A percentile compares a stretch with the other conserved stretches of the same genome.
Evolutionary conservation across 2,888 invertebrate genomes (phyloP).

Genomic region (Epistrophella euchroma): DNA sequence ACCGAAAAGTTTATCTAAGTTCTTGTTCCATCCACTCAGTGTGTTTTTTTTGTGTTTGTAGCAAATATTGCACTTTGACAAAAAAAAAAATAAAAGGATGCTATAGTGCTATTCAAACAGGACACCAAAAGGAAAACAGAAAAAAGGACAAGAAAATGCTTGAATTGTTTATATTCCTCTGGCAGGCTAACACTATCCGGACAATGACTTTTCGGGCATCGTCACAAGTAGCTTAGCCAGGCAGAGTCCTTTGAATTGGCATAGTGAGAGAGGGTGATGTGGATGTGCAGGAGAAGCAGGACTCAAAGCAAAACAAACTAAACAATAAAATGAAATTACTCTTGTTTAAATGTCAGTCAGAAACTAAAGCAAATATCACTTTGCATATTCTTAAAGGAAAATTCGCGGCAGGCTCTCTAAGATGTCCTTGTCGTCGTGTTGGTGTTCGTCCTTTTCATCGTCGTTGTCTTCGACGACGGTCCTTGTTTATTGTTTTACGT

Average conservation of each 20-base stretch:
- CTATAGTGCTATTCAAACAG: constrained; percentile 54
- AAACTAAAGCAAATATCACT: constrained; percentile 70
- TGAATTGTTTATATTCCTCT: constrained; percentile 66
- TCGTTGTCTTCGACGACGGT: not conserved
- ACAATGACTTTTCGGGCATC: constrained; percentile 71
- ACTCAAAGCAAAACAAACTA: constrained; percentile 23
- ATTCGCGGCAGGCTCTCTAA: constrained; percentile 27
- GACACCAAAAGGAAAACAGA: constrained; percentile 19
- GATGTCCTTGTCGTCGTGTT: constrained; percentile 21
- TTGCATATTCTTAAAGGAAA: constrained; percentile 65
- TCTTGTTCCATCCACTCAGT: constrained; percentile 34
- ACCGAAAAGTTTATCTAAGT: constrained; percentile 64
- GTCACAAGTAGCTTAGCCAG: constrained; percentile 64
- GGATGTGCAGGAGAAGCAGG: not conserved
- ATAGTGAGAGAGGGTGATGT: not conserved
- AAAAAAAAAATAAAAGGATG: not conserved
- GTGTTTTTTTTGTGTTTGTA: constrained; percentile 34
- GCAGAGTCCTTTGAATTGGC: constrained; percentile 27
- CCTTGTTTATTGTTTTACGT: constrained; percentile 55
- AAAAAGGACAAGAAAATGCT: constrained; percentile 55
- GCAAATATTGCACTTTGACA: constrained; percentile 67
- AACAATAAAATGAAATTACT: constrained; percentile 70
- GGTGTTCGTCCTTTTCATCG: not conserved
- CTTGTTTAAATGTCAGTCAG: constrained; percentile 67
- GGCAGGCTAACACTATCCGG: constrained; percentile 69